Evolutionary conservation across 2,113 vertebrate genomes (phyloP).

Genomic region (Tenebrosternarchus preto): DNA sequence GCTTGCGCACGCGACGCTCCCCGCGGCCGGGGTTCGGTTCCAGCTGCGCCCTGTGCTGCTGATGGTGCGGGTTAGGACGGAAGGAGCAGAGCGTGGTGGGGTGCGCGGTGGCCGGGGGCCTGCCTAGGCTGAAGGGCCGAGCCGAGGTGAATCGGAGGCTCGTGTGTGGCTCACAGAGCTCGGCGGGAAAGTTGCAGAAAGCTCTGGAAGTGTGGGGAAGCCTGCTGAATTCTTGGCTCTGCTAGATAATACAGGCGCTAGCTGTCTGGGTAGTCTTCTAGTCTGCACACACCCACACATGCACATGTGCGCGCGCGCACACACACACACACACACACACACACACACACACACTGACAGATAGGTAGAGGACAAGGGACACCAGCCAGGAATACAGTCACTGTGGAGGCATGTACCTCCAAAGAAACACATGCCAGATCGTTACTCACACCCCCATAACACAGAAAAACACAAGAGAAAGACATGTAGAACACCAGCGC

Average conservation of each 20-base stretch:
- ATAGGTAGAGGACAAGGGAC: conserved; percentile 46
- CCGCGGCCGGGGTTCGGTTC: background rate
- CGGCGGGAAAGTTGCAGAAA: background rate
- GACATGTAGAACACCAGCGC: conserved; percentile 19
- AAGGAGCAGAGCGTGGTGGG: background rate
- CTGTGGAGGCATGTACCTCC: conserved; percentile 41
- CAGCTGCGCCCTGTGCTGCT: background rate
- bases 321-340: conserved; percentile 27
- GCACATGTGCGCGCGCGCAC: background rate
- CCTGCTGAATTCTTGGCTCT: conserved; percentile 30
- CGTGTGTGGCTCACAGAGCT: too few relatives aligned
- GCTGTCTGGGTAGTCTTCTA: conserved; percentile 14
- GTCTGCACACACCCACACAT: conserved; percentile 12
- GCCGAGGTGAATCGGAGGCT: background rate
- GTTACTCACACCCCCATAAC: conserved; percentile 1
- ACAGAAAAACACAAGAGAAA: conserved; percentile 42
- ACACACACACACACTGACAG: conserved; percentile 26
- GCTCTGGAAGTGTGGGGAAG: background rate
- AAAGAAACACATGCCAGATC: conserved; percentile 14
- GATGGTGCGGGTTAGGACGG: background rate
- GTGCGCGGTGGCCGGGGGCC: background rate
- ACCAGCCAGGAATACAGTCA: conserved; percentile 45
- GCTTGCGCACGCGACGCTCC: background rate
- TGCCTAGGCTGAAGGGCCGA: background rate
- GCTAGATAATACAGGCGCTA: conserved; percentile 32